Evolutionary conservation across 2,888 invertebrate species (phyloP), one percentile per base, ranked within the genome.

Genomic region (Aproaerema taeniolella): DNA sequence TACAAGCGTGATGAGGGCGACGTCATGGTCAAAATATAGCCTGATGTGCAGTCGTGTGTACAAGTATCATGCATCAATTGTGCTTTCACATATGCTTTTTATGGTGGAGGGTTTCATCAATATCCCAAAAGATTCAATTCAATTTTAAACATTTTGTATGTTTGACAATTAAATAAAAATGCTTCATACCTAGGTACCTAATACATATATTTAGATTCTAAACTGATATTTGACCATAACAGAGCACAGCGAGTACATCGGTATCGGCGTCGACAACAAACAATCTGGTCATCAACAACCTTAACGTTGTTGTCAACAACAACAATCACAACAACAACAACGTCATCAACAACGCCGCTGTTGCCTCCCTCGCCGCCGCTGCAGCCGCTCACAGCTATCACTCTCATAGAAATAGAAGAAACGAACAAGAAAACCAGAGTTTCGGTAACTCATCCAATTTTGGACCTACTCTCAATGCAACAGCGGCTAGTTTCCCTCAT

Each of bases 281-380:
- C 78, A 87, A 77, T 67, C 70, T 88, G 47, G 81, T 85, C 54
- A 86, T 83, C 76, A 87, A 83, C 76, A 87, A 80, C 48, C 58
- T 83, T 38, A 87, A 81, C 58, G 87, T 85, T 61, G 87, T 86
- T 49, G 88, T 82, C 37, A 87, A 85, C 64, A 87, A 88, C 78
- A 81, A 88, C 69, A 82, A 88, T 56, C 80, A 88, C 60, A 78
- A 85, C 69, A 81, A 88, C 73, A 81, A 87, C 62, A 86, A 88
- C 44, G 82, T 87, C 15, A 75, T 88, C 49, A 87, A 88, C 68
- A 81, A 87, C 65, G 83, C 87, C 45, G 78, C 85, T 35, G 87
- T 87, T 9, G 87, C 87, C 1, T 81, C 87, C 1, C 63, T 87
- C 31, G 87, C 87, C 1, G 83, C 86, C 7, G 86, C 85, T 3